Percentiles rank a stretch among this genome's conserved stretches.
Conservation (phyloP, 2,797 vertebrate species). For the Balearica regulorum region DNA sequence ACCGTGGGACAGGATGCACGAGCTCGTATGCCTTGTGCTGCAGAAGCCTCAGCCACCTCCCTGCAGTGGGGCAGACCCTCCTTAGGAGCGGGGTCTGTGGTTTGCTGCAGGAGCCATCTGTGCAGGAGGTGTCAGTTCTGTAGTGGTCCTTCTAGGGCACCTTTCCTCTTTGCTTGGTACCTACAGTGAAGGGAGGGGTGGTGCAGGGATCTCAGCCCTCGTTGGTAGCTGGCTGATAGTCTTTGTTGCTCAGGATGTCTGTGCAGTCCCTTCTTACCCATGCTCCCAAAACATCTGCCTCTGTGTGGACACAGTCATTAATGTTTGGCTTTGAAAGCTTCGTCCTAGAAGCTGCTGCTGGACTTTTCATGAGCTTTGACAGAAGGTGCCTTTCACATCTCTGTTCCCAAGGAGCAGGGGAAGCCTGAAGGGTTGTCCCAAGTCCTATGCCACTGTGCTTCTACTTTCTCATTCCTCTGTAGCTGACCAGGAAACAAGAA, state of each 20-base stretch:
- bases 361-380: neutral
- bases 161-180: neutral
- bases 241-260: neutral
- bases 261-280: neutral
- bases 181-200: neutral
- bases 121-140: neutral
- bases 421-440: neutral
- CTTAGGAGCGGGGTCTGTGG: neutral
- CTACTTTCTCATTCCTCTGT: neutral
- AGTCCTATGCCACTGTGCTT: rapidly evolving
- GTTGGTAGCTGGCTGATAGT: neutral
- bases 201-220: neutral
- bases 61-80: rapidly evolving
- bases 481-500: neutral
- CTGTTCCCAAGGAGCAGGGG: neutral
- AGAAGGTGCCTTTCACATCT: neutral
- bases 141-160: neutral
- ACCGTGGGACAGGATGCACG: rapidly evolving
- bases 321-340: neutral
- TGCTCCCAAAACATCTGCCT: neutral
- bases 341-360: neutral
- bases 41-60: neutral
- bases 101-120: neutral
- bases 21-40: neutral
- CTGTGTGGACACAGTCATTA: neutral